phyloP scores from a whole-genome alignment of 2,888 invertebrate genomes.

The Andrena camellia region DNA sequence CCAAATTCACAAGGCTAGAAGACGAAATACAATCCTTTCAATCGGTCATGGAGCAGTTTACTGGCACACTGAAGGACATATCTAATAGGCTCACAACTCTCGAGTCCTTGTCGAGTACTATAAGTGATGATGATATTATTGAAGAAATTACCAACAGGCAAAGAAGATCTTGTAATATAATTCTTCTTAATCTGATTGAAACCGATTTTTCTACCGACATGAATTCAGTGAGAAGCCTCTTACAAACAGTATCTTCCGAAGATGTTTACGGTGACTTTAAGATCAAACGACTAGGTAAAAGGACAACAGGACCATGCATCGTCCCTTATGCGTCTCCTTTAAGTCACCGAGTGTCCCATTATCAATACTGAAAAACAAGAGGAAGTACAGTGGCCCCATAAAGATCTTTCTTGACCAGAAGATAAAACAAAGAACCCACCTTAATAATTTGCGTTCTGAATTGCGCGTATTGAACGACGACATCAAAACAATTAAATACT shows the following conservation, averaged over 20 bases:
- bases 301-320: background rate
- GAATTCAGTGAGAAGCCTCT: background rate
- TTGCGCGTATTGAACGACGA: background rate
- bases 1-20: no score
- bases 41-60: no score
- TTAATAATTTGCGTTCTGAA: background rate
- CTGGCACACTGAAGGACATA: no score
- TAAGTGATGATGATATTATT: background rate
- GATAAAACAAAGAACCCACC: background rate
- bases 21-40: no score
- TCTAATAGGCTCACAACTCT: no score
- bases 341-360: background rate
- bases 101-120: no score
- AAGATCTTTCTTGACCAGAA: background rate
- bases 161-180: background rate
- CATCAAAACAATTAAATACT: background rate
- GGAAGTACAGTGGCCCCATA: background rate
- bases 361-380: background rate
- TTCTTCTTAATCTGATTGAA: background rate
- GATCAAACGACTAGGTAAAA: background rate
- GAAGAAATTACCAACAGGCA: background rate
- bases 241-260: background rate
- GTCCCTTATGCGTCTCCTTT: background rate
- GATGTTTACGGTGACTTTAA: background rate
- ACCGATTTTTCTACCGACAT: background rate